These are phyloP conservation scores for Pseudomugil gertrudae DNA, from an alignment of 2,797 vertebrate species.

Conservation along the genomic window DNA sequence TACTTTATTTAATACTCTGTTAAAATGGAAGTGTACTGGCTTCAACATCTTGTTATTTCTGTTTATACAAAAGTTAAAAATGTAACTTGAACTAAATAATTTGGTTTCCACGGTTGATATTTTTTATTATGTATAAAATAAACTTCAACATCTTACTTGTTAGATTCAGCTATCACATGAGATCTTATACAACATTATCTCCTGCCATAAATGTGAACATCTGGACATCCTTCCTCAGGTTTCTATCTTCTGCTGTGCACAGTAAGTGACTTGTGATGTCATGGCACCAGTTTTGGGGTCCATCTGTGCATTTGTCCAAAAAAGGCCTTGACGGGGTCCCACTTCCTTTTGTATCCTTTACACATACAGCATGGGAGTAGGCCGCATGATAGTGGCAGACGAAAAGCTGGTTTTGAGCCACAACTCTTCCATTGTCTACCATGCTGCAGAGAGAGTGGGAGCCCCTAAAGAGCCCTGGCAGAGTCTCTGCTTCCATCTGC, in stretches of 20 bases:
- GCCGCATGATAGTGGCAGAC: slow-evolving; percentile 60
- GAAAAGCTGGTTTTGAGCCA: slow-evolving; percentile 68
- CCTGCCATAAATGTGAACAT: slow-evolving; percentile 15
- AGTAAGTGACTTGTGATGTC: slow-evolving; percentile 30
- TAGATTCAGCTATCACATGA: no score
- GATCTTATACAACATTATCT: no score
- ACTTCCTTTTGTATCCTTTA: slow-evolving; percentile 48
- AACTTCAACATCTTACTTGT: no score
- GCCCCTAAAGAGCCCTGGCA: slow-evolving; percentile 77
- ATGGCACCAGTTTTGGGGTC: slow-evolving; percentile 31
- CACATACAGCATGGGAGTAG: slow-evolving; percentile 46
- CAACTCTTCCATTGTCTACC: slow-evolving; percentile 72
- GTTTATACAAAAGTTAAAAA: no score
- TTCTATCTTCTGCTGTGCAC: slow-evolving; percentile 20
- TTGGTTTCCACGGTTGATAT: no score
- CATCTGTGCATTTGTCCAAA: slow-evolving; percentile 52
- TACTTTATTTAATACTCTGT: no score
- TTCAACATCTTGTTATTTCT: no score
- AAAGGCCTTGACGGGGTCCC: slow-evolving; percentile 30
- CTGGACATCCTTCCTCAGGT: slow-evolving; percentile 14
- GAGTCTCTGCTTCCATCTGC: slow-evolving; percentile 71
- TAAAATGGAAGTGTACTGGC: no score
- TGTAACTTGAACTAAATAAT: no score
- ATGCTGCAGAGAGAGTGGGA: slow-evolving; percentile 68
- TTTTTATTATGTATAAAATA: no score